phyloP scores from a whole-genome alignment of 2,113 vertebrate genomes.

The Terrapene triunguis region DNA sequence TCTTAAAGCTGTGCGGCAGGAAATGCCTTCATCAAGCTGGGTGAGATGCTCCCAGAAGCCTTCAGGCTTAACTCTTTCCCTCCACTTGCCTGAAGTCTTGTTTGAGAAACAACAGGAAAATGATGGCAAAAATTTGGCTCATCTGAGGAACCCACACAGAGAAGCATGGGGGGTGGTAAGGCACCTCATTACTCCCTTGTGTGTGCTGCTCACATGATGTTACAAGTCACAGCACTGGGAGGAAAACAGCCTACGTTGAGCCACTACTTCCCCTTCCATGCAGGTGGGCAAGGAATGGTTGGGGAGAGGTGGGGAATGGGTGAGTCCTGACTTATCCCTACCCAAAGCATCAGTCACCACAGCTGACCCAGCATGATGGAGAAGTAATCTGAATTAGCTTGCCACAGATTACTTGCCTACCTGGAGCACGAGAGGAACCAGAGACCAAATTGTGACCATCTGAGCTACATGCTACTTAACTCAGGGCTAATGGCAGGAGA shows the following conservation, averaged over 20 bases:
- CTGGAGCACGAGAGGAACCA: neutral
- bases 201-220: rapidly evolving
- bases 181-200: neutral
- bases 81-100: neutral
- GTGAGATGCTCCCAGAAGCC: neutral
- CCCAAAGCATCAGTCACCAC: neutral
- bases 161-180: neutral
- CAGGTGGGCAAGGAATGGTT: neutral
- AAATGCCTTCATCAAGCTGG: slow-evolving; percentile 30
- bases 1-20: neutral
- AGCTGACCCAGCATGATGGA: neutral
- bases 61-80: neutral
- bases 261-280: neutral
- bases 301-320: neutral
- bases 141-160: neutral
- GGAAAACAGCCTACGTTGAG: neutral
- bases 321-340: neutral
- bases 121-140: neutral
- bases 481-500: neutral
- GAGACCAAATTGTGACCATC: neutral
- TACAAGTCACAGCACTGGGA: rapidly evolving
- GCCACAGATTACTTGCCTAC: neutral
- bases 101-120: neutral
- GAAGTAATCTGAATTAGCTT: neutral
- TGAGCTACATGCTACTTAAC: neutral